A percentile compares a stretch with the other conserved stretches of the same genome.
These are phyloP conservation scores for Scalopus aquaticus DNA, from an alignment of 2,113 vertebrate genomes.

Conservation along the genomic window DNA sequence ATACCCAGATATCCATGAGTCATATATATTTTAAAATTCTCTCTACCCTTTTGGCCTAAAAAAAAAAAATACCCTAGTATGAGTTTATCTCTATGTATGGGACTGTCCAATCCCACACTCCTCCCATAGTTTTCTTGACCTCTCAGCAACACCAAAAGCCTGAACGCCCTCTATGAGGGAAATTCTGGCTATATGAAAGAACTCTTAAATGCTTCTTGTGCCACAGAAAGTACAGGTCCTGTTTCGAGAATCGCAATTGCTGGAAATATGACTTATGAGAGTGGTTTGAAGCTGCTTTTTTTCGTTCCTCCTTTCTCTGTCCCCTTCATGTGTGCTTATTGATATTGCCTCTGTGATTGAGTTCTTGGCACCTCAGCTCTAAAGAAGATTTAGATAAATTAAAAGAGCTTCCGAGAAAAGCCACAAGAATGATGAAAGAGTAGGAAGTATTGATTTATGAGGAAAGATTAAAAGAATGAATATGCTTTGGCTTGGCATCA, in stretches of 20 bases:
- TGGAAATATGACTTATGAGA: neutral
- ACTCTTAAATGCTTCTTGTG: accelerated
- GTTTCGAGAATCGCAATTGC: neutral
- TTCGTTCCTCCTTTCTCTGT: neutral
- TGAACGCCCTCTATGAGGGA: neutral
- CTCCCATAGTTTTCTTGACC: neutral
- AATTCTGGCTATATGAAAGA: neutral
- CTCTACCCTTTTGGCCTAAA: neutral
- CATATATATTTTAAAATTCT: neutral
- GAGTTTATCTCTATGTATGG: neutral
- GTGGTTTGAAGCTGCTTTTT: neutral
- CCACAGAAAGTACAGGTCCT: neutral
- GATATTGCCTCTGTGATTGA: conserved; percentile 63
- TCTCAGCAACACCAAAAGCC: neutral
- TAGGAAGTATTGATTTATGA: conserved; percentile 67
- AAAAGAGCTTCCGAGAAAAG: conserved; percentile 72
- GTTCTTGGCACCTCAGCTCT: conserved; percentile 64
- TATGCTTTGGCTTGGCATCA: conserved; percentile 38
- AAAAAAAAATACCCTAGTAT: neutral
- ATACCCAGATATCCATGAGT: neutral
- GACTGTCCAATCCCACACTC: neutral
- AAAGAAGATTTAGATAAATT: conserved; percentile 78
- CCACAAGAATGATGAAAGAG: conserved; percentile 68
- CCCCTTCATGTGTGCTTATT: neutral
- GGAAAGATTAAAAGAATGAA: conserved; percentile 62